A percentile compares a stretch with the other conserved stretches of the same genome.
Evolutionary conservation across 92 coral and sea anemone species (phyloP).

Genomic region (Muricea muricata): DNA sequence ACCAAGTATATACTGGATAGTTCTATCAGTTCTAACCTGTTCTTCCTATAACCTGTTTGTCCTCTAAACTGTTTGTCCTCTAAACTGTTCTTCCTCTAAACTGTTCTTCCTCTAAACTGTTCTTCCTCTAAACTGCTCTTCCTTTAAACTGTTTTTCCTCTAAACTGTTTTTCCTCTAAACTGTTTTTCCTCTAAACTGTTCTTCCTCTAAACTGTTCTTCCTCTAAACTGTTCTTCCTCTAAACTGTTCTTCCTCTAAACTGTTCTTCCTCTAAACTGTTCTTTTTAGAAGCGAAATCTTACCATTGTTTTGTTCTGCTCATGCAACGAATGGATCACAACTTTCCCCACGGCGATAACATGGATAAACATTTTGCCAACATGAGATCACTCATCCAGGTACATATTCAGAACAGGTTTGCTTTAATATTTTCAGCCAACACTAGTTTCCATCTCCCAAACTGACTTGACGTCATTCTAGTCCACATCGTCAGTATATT

Average conservation of each 20-base stretch:
- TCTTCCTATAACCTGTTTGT: background rate
- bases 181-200: too few species aligned
- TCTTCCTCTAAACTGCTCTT: background rate
- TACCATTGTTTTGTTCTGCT: constrained; percentile 96
- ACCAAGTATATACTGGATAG: background rate
- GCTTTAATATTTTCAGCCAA: too few species aligned
- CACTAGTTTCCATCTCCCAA: too few species aligned
- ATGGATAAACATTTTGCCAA: constrained; percentile 95
- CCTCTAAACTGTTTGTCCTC: too few species aligned
- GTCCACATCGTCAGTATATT: too few species aligned
- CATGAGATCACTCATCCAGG: constrained; percentile 98
- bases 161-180: too few species aligned
- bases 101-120: background rate
- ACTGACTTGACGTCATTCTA: too few species aligned
- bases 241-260: too few species aligned
- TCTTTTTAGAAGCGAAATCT: constrained; percentile 82
- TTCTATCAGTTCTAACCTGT: background rate
- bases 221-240: too few species aligned
- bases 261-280: too few species aligned
- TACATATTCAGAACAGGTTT: too few species aligned
- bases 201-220: background rate
- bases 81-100: too few species aligned
- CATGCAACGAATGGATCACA: constrained; percentile 96
- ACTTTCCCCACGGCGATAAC: constrained; percentile 96
- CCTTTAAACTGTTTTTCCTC: background rate